Base-by-base conservation (phyloP, 2,888 invertebrate genomes). In the Caenorhabditis sp. region DNA sequence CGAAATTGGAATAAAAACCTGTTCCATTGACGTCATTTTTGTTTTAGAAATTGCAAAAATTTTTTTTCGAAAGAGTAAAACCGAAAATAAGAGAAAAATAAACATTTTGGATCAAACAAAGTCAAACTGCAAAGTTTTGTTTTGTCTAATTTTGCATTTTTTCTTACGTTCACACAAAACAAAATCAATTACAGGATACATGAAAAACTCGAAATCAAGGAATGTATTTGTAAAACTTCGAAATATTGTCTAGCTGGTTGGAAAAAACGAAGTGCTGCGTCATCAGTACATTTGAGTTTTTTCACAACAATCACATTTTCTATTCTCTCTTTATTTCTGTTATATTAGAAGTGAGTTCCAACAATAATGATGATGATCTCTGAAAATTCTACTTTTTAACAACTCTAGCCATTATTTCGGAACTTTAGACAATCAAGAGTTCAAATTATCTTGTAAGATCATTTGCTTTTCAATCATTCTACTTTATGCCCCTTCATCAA, bases 191-290 rank as follows among this genome's bases (percentile, higher is more conserved):
- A 21, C 54, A 82, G 83, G 60, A 61, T 85, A 1, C 84, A 85
- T 69, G 79, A 83, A 54, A 66, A 69, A 50, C 67, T 85, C 19
- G 85, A 85, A 68, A 82, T 85, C 60, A 82, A 81, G 23, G 85
- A 85, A 68, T 85, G 85, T 58, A 84, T 85, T 53, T 85, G 85
- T 70, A 79, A 77, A 51, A 66, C 75, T 26, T 43, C 77, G 26
- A 81, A 82, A 54, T 85, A 82, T 62, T 85, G 85, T 58, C 79
- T 83, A 37, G 78, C 83, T n/a, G 83, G 84, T 14, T 69, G 69
- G 69, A 54, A 23, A 1, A 69, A 65, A 50, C 12, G 76, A 53
- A 72, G 62, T 17, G 61, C 64, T 1, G 62, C 59, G 1, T 37
- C 50, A 5, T n/a, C 51, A 51, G 23, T 23, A 21, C 19, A 19